These are phyloP conservation scores for Lytechinus pictus DNA, from an alignment of 35 echinoderm and acorn worm species.

Conservation along the genomic window DNA sequence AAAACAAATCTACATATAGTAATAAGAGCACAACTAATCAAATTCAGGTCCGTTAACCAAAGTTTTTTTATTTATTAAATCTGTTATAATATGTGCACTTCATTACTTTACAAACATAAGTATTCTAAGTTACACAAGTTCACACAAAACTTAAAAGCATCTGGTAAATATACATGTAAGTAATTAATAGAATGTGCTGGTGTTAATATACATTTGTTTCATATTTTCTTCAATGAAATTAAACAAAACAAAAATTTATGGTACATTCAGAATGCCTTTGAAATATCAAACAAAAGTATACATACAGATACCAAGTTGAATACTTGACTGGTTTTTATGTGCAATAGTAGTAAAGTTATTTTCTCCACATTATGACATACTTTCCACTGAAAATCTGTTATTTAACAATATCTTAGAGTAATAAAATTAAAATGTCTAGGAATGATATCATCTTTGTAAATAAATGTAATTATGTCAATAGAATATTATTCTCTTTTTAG, in stretches of 20 bases:
- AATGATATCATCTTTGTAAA: neutral
- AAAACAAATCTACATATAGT: neutral
- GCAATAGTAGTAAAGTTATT: neutral
- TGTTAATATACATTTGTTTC: neutral
- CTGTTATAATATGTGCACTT: conserved; percentile 5
- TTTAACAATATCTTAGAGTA: neutral
- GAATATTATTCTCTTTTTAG: neutral
- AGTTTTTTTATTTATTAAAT: neutral
- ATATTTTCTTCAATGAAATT: neutral
- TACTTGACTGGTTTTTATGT: neutral
- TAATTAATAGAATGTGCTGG: neutral
- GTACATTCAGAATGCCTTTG: neutral
- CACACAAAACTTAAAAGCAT: neutral
- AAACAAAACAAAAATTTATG: neutral
- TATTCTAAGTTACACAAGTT: neutral
- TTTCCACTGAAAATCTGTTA: neutral
- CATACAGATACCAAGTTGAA: neutral
- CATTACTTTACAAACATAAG: neutral
- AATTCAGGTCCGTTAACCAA: neutral
- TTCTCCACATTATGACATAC: neutral
- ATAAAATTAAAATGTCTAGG: neutral
- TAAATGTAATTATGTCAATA: neutral
- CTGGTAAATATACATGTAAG: neutral
- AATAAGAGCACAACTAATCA: neutral
- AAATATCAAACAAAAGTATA: neutral